Percentiles rank a stretch among this genome's conserved stretches.
Evolutionary conservation across 2,113 vertebrate species (phyloP).

Genomic region (Psittacus erithacus): DNA sequence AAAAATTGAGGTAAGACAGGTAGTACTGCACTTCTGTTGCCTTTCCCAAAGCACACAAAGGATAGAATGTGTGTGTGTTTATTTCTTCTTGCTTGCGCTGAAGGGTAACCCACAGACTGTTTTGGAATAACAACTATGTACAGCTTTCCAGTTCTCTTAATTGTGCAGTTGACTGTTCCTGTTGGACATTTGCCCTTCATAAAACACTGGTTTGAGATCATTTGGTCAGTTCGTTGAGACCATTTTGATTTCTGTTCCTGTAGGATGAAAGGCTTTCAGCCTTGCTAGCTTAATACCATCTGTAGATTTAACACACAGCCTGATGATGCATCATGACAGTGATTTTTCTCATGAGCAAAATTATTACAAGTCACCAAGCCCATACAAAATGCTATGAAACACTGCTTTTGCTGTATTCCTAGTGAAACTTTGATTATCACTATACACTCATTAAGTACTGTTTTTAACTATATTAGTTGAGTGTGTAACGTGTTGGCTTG

Average conservation of each 20-base stretch:
- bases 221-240: not conserved
- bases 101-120: not conserved
- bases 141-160: not conserved
- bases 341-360: not conserved
- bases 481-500: not conserved
- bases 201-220: not conserved
- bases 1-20: not conserved
- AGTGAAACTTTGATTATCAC: not conserved
- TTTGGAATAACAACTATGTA: not conserved
- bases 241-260: not conserved
- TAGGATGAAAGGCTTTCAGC: not conserved
- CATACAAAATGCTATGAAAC: not conserved
- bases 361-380: not conserved
- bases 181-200: not conserved
- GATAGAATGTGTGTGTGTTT: no score
- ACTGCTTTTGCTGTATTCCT: not conserved
- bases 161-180: not conserved
- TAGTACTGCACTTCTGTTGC: not conserved
- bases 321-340: not conserved
- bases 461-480: rapidly evolving
- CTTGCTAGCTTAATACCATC: not conserved
- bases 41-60: not conserved
- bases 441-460: not conserved
- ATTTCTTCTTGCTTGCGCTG: not conserved
- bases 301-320: not conserved